Base-by-base conservation (phyloP, 1,140 invertebrate species). In the Zaprionus lachaisei region DNA sequence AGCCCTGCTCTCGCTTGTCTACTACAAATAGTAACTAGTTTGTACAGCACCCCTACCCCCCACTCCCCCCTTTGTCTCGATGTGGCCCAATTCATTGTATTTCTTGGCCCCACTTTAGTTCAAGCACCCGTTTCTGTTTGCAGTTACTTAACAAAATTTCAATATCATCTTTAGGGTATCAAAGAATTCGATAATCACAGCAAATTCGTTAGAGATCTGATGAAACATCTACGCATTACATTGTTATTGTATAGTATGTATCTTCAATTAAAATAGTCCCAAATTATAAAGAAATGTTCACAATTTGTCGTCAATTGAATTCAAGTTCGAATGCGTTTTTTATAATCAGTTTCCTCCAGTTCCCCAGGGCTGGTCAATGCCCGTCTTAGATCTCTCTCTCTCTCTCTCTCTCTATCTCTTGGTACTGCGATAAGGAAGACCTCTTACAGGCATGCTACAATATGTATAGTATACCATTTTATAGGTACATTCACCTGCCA, bases 401-500 rank as follows among this genome's bases (percentile, higher is more conserved):
- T 41, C 41, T 3, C 5, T 17, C 41, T 17, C 41, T 41, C 2
- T 44, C n/a, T 34, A 11, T n/a, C 60, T 24, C 28, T 22, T 14
- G 17, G 7, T 17, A 34, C 15, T 20, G 17, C 55, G 64, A 66
- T 66, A 66, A 66, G 31, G 12, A 28, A 38, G 47, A 38, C 31
- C 49, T 54, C 49, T 64, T 54, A 31, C 28, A 9, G 4, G 3
- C 47, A 49, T 31, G 22, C 6, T 44, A 31, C 31, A 38, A 56
- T 55, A 54, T 34, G 31, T 9, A 34, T 38, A 26, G 14, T 55
- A 12, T 38, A 55, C 9, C 5, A 69, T 49, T 72, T 79, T 60
- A 76, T 83, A 67, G 81, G 80, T 83, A 63, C 80, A 83, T 83
- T 83, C 81, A 83, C 80, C 66, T 64, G 57, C 47, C 17, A 71